phyloP scores from a whole-genome alignment of 2,797 vertebrate species.

The Salarias fasciatus region DNA sequence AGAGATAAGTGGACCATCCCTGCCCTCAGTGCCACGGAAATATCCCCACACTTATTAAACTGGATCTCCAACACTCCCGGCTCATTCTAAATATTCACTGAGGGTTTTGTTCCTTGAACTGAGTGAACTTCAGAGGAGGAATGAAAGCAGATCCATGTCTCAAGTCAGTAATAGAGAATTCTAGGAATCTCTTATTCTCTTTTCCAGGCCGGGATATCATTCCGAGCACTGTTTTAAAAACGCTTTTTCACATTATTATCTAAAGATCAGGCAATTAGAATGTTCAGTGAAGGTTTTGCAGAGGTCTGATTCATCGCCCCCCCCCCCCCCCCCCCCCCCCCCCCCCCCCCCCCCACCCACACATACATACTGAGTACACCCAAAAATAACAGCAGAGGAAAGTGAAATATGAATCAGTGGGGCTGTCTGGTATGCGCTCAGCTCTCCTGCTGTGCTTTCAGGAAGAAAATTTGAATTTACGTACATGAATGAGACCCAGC shows the following conservation, averaged over 20 bases:
- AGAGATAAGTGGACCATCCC: conserved; percentile 3
- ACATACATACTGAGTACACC: conserved; percentile 47
- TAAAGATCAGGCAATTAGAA: conserved; percentile 30
- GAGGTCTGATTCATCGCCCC: conserved; percentile 39
- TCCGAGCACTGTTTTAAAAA: too few relatives aligned
- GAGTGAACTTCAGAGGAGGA: conserved; percentile 8
- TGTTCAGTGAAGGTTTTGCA: conserved; percentile 19
- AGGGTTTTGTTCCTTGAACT: conserved; percentile 3
- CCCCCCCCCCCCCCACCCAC: too few relatives aligned
- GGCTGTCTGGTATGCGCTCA: conserved; percentile 24
- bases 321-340: conserved; percentile 16
- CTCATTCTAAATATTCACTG: conserved; percentile 35
- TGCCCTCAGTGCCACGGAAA: not conserved
- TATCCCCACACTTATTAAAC: conserved; percentile 5
- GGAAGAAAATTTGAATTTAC: conserved; percentile 25
- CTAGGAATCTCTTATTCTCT: too few relatives aligned
- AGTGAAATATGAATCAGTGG: conserved; percentile 38
- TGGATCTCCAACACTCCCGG: conserved; percentile 12
- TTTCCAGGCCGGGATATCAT: too few relatives aligned
- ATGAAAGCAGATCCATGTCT: conserved; percentile 13
- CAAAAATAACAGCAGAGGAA: conserved; percentile 57
- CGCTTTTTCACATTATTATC: conserved; percentile 1
- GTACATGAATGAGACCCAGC: not conserved
- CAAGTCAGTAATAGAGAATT: not conserved
- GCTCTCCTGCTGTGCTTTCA: conserved; percentile 19